Conservation (phyloP, 2,888 invertebrate genomes). For the Thecocarcelia acutangulata region DNA sequence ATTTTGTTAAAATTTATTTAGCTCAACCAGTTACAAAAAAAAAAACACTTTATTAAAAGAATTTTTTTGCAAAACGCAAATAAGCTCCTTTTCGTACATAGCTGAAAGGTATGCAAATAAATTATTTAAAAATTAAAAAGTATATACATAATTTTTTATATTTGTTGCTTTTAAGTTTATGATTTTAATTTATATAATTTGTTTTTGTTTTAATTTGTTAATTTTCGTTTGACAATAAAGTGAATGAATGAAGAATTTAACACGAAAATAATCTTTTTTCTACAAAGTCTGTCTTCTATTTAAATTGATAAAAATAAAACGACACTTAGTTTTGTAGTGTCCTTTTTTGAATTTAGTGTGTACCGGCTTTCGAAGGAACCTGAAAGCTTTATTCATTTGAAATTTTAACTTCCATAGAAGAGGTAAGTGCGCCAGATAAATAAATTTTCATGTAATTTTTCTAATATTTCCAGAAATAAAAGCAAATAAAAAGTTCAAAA, state of each 20-base stretch:
- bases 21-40: background rate
- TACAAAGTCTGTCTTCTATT: slow-evolving; percentile 26
- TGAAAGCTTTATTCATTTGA: background rate
- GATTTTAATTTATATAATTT: slow-evolving; percentile 46
- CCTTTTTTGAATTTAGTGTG: slow-evolving; percentile 3
- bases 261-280: background rate
- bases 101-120: slow-evolving; percentile 4
- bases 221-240: slow-evolving; percentile 51
- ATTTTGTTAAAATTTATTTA: background rate
- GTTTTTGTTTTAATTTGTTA: slow-evolving; percentile 56
- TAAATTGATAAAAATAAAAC: slow-evolving; percentile 11
- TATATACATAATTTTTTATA: slow-evolving; percentile 27
- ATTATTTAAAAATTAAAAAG: slow-evolving; percentile 28
- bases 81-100: background rate
- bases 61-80: background rate
- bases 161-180: slow-evolving; percentile 62
- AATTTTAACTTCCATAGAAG: background rate
- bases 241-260: slow-evolving; percentile 33
- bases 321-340: background rate
- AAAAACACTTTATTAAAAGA: slow-evolving; percentile 8
- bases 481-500: background rate
- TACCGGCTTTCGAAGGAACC: background rate
- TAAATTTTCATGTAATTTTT: background rate
- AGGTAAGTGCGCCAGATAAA: background rate
- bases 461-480: background rate